Percentiles rank a stretch among this genome's conserved stretches.
These are phyloP conservation scores for Pararge aegeria DNA, from an alignment of 1,140 invertebrate genomes.

Conservation along the genomic window DNA sequence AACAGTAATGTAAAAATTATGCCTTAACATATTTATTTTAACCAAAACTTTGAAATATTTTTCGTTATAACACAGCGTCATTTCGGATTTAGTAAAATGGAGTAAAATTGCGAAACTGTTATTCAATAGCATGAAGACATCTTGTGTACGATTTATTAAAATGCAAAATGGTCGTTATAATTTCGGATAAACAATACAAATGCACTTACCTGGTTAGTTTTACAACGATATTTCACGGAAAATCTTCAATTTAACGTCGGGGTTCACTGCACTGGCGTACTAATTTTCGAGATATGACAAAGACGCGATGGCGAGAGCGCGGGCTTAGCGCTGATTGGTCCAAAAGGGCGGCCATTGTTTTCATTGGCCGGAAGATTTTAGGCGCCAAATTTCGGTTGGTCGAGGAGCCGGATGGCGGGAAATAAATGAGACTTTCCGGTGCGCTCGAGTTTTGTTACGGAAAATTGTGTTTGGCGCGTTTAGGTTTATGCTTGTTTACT, in stretches of 20 bases:
- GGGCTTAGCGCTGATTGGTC: constrained; percentile 66
- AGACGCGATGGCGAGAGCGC: constrained; percentile 75
- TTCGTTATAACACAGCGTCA: constrained; percentile 7
- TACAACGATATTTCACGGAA: constrained; percentile 59
- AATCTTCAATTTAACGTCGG: constrained; percentile 72
- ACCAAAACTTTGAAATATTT: background rate
- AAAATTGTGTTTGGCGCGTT: constrained; percentile 72
- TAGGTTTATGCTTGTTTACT: constrained; percentile 49
- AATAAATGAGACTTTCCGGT: constrained; percentile 72
- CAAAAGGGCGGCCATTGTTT: constrained; percentile 69
- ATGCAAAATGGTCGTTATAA: constrained; percentile 16
- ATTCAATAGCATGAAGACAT: constrained; percentile 8
- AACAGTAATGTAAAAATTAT: background rate
- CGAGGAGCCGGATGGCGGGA: constrained; percentile 73
- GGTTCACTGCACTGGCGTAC: constrained; percentile 76
- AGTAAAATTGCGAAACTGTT: constrained; percentile 27
- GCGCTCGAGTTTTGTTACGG: constrained; percentile 63
- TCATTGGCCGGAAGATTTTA: constrained; percentile 67
- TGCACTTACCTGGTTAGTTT: constrained; percentile 55
- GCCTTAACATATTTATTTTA: background rate
- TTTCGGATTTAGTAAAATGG: constrained; percentile 9
- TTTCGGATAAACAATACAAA: constrained; percentile 19
- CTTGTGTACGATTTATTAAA: constrained; percentile 5
- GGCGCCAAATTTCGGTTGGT: constrained; percentile 79
- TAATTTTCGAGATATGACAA: constrained; percentile 77